These are phyloP conservation scores for Andrena bucephala DNA, from an alignment of 2,888 invertebrate species.

Conservation along the genomic window DNA sequence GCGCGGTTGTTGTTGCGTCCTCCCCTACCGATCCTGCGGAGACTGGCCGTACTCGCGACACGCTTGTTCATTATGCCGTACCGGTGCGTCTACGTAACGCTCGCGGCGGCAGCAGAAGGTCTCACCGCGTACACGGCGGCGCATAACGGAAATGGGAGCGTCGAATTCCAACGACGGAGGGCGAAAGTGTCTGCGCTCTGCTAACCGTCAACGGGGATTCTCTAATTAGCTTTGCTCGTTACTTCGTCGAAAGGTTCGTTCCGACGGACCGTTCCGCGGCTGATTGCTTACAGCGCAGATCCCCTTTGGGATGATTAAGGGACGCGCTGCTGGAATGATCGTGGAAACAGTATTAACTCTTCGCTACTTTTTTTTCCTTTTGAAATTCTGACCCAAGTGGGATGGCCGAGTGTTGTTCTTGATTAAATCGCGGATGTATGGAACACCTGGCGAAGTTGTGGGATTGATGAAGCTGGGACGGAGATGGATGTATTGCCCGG, in stretches of 20 bases:
- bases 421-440: too few relatives aligned
- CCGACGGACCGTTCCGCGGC: not conserved
- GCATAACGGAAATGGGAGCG: constrained; percentile 51
- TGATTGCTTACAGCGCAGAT: not conserved
- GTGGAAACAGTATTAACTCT: not conserved
- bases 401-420: too few relatives aligned
- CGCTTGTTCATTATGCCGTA: constrained; percentile 60
- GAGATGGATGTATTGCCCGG: too few relatives aligned
- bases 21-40: constrained; percentile 17
- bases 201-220: constrained; percentile 39
- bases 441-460: too few relatives aligned
- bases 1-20: constrained; percentile 25
- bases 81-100: constrained; percentile 37
- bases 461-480: too few relatives aligned
- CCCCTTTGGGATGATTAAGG: constrained; percentile 15
- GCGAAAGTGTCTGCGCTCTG: constrained; percentile 38
- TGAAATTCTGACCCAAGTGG: too few relatives aligned
- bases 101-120: not conserved
- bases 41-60: constrained; percentile 41
- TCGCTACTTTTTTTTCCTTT: not conserved
- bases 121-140: constrained; percentile 5
- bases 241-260: constrained; percentile 16
- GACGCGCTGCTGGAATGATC: not conserved
- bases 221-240: constrained; percentile 49
- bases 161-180: constrained; percentile 33